Base-by-base conservation (phyloP, 2,113 vertebrate genomes). In the Corythornis madagascariensis region DNA sequence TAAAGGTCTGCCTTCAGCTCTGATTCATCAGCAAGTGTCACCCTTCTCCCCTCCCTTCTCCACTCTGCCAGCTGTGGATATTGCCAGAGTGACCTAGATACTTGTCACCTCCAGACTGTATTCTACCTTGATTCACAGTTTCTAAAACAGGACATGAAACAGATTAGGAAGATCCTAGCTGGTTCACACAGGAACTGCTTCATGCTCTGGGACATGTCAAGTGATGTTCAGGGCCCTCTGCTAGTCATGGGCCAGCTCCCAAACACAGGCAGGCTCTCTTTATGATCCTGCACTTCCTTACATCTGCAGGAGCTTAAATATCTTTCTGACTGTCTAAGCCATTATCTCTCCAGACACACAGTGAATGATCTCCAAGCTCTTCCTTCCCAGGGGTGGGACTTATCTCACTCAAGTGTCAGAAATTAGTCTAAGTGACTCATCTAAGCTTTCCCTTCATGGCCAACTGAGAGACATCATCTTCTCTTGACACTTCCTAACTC, bases 81-180 rank as follows among this genome's bases (percentile, higher is more conserved):
- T 35, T 81, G 70, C 55, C 74, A 82, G 63, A 66, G 77, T 92
- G 91, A 94, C 81, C 86, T 81, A 93, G 59, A 93, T 73, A 63
- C 18, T 76, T 85, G 81, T 85, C 91, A 92, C 78, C 66, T 73
- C 55, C 55, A 85, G 80, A 74, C 50, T 94, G 78, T 19, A 42
- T 93, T 95, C 89, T 94, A 96, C 86, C 91, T 93, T 87, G 56
- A 85, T 59, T 85, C 42, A 86, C 38, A 63, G 78, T 55, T 86
- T 82, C 90, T 56, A 65, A 82, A 89, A 75, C 16, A 88, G 69
- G 76, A 64, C 55, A 17, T 43, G 56, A 89, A 90, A 75, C 86
- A 93, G 83, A 91, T 67, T 67, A 74, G 86, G 75, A 64, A 89
- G 78, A 55, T 84, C 64, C 78, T 59, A 76, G 20, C 43, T 48